phyloP scores from a whole-genome alignment of 64 coral and sea anemone species.

The Montipora capricornis region DNA sequence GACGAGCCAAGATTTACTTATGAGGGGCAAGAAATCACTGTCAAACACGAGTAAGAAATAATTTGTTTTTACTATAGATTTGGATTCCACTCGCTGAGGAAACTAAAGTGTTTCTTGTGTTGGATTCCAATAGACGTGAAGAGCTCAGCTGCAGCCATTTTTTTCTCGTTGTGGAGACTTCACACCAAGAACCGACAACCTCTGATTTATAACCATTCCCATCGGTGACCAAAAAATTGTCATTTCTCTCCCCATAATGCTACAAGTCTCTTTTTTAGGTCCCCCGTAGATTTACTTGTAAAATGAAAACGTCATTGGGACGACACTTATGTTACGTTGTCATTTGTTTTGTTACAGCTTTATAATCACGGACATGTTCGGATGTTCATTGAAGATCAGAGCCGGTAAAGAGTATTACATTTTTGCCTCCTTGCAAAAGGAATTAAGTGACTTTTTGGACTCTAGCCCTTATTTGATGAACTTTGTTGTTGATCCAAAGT shows the following conservation, averaged over 20 bases:
- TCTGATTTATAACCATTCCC: too few species aligned
- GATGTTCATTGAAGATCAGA: slow-evolving; percentile 10
- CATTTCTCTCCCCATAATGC: too few species aligned
- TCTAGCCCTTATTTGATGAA: neutral
- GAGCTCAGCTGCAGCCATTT: too few species aligned
- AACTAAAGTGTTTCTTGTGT: too few species aligned
- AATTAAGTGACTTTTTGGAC: neutral
- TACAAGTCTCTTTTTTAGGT: too few species aligned
- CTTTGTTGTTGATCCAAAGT: slow-evolving; percentile 5
- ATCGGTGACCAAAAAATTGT: too few species aligned
- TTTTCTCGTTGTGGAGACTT: too few species aligned
- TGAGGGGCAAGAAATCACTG: neutral
- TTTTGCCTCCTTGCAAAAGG: slow-evolving; percentile 1
- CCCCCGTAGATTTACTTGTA: too few species aligned
- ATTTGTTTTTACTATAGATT: neutral
- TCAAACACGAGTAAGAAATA: slow-evolving; percentile 19
- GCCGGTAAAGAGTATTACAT: slow-evolving; percentile 17
- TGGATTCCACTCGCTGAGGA: too few species aligned
- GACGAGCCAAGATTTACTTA: neutral
- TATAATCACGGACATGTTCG: slow-evolving; percentile 42
- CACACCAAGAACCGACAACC: too few species aligned
- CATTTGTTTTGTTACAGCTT: slow-evolving; percentile 4
- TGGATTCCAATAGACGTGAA: too few species aligned
- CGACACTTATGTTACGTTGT: neutral
- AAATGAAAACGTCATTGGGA: too few species aligned